Conservation (phyloP, 2,113 vertebrate genomes). For the Ardeotis arabs region DNA sequence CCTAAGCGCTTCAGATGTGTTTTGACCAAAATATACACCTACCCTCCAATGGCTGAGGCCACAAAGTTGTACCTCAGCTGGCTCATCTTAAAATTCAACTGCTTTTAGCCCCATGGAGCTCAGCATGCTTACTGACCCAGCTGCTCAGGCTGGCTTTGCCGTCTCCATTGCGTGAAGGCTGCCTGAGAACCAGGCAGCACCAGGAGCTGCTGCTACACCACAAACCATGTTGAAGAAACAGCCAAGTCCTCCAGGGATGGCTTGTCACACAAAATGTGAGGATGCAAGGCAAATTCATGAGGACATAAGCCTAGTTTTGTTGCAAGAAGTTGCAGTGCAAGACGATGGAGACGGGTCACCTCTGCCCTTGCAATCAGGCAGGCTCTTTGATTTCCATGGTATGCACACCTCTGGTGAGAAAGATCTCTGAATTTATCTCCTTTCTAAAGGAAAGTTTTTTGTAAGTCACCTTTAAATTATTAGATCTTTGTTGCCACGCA, state of each 20-base stretch:
- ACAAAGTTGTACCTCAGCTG: not conserved
- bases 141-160: not conserved
- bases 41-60: not conserved
- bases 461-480: constrained; percentile 19
- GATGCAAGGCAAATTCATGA: not conserved
- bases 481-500: not conserved
- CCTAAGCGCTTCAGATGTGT: not conserved
- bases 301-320: not conserved
- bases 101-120: not conserved
- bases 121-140: not conserved
- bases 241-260: not conserved
- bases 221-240: not conserved
- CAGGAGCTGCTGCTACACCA: not conserved
- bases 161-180: not conserved
- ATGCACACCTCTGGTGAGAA: not conserved
- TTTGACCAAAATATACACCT: not conserved
- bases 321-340: not conserved
- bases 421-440: not conserved
- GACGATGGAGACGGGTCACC: not conserved
- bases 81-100: not conserved
- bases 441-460: not conserved
- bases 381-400: not conserved
- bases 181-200: not conserved
- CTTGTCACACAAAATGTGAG: not conserved
- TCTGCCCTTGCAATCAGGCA: not conserved